These are phyloP conservation scores for Epinephelus moara DNA, from an alignment of 2,113 vertebrate species.

Conservation along the genomic window DNA sequence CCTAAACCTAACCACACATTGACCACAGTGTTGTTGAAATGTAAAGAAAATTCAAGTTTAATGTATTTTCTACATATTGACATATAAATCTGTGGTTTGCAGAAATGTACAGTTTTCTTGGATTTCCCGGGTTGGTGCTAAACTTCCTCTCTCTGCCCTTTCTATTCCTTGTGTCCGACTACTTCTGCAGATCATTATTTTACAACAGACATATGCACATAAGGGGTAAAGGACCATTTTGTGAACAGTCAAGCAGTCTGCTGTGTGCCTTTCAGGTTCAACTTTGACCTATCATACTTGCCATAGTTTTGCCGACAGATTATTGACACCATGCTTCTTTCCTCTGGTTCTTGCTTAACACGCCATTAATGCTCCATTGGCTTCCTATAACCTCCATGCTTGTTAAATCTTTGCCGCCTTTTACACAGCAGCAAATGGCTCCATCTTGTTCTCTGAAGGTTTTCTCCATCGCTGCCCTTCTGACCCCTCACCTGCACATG, in stretches of 20 bases:
- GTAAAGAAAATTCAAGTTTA: no score
- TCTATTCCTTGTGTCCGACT: not conserved
- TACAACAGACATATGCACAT: not conserved
- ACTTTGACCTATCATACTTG: no score
- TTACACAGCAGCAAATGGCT: not conserved
- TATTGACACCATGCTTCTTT: no score
- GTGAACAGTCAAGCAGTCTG: no score
- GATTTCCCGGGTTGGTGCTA: no score
- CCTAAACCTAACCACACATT: no score
- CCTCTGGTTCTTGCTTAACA: not conserved
- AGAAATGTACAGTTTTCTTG: no score
- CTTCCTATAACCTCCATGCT: not conserved
- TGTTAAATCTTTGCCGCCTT: not conserved
- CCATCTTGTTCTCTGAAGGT: constrained; percentile 7
- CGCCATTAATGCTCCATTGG: not conserved
- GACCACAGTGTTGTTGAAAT: no score
- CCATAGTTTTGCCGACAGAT: not conserved
- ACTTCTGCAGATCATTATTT: not conserved
- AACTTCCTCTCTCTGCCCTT: not conserved
- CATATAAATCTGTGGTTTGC: no score
- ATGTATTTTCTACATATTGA: no score
- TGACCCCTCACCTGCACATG: constrained; percentile 78
- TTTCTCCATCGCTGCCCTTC: constrained; percentile 37
- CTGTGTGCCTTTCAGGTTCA: no score
- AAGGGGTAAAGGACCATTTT: not conserved